These are phyloP conservation scores for Rhinichthys klamathensis DNA, from an alignment of 2,113 vertebrate species.

Conservation along the genomic window DNA sequence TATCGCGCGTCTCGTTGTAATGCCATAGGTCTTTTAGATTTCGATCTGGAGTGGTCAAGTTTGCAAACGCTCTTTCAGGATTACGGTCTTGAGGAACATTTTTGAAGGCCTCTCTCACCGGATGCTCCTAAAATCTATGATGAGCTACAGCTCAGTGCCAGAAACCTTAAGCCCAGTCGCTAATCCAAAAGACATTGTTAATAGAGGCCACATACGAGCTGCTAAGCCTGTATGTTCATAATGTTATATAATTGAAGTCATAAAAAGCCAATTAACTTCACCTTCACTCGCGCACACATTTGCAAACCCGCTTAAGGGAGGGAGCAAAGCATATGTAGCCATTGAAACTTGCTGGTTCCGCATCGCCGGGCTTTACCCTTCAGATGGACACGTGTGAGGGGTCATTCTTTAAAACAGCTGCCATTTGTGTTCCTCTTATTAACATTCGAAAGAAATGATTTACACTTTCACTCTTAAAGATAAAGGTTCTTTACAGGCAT, in stretches of 20 bases:
- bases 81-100: conserved; percentile 47
- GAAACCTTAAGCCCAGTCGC: conserved; percentile 79
- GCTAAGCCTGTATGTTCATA: conserved; percentile 83
- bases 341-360: conserved; percentile 25
- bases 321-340: not conserved
- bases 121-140: conserved; percentile 68
- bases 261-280: conserved; percentile 83
- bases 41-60: conserved; percentile 51
- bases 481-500: too few species aligned
- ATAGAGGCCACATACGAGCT: conserved; percentile 82
- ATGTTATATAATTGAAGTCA: conserved; percentile 85
- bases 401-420: not conserved
- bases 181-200: conserved; percentile 84
- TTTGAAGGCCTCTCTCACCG: conserved; percentile 59
- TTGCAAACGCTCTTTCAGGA: conserved; percentile 45
- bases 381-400: conserved; percentile 9
- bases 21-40: conserved; percentile 43
- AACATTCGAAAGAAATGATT: not conserved
- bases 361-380: conserved; percentile 12
- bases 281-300: conserved; percentile 47
- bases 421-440: not conserved
- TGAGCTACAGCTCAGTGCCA: conserved; percentile 66
- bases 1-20: conserved; percentile 1
- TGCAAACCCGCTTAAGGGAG: not conserved
- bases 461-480: too few species aligned